Evolutionary conservation across 2,797 vertebrate species (phyloP), one percentile per base, ranked within the genome.

Genomic region (Tiaroga cobitis): DNA sequence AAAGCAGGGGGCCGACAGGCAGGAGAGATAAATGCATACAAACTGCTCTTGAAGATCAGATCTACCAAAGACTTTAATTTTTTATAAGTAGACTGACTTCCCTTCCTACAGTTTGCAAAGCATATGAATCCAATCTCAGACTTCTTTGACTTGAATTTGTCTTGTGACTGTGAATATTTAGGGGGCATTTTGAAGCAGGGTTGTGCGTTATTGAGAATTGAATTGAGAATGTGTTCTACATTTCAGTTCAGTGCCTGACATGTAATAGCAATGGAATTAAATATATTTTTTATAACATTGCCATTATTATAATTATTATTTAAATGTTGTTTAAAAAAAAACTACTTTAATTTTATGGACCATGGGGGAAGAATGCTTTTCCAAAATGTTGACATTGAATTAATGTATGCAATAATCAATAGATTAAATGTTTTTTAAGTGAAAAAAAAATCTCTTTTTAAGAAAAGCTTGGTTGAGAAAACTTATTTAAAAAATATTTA

Each of bases 91-190:
- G 89, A 81, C 83, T 65, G 43, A 29, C 88, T 92, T 89, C 59
- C 82, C 75, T 85, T 78, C 82, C 82, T 61, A 61, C 32, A 65
- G 63, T 90, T 87, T 85, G 69, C 86, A 76, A 86, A 18, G 90
- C 93, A 95, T 94, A 93, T 95, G 95, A 94, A 91, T 92, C 88
- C 93, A 92, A 94, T 95, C 91, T 90, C 74, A 78, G 89, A 90
- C 93, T 93, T 90, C 92, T 95, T 92, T 93, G 91, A 95, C 93
- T 93, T 92, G 90, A 86, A 94, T 92, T 92, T 91, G 88, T 92
- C 90, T 93, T 94, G 93, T 94, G 90, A 93, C 93, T 65, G 89
- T 94, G 92, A 95, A 94, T 94, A 95, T 94, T 94, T 94, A 90
- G 90, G 91, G 93, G 90, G 88, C 65, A 86, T 78, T 86, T 80